Evolutionary conservation across 2,113 vertebrate species (phyloP), one percentile per base, ranked within the genome.

Genomic region (Phrynosoma blainvillii): DNA sequence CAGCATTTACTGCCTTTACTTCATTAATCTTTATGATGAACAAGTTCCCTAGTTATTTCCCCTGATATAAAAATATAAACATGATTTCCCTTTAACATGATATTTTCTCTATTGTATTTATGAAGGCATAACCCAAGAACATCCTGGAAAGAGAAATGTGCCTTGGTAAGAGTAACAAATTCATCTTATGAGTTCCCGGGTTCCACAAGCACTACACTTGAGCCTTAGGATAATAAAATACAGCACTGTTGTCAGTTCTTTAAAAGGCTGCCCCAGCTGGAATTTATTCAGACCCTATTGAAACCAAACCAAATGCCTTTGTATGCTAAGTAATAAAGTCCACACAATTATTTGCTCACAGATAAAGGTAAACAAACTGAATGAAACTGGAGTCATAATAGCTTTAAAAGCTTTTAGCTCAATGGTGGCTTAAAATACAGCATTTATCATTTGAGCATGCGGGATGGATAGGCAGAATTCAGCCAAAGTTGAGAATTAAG

Each of bases 341-440:
- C 77, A 27, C 23, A 73, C 65, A 92, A 86, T 0, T 0, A 89
- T 82, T 85, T 85, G 80, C 87, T 80, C 66, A 47, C 56, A 79
- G 71, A 88, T 92, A 68, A 81, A 85, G 20, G 54, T 30, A 88
- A 92, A 89, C 62, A 40, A 0, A 13, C 10, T 81, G 66, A 73
- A 85, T 21, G 12, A 87, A 75, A 54, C 32, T 54, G 82, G 65
- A 9, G 8, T 21, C 40, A 5, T 54, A 84, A 78, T 66, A 86
- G 89, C 62, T n/a, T 81, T 85, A 5, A 80, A 85, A 90, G 66
- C 66, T 74, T 93, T 88, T 84, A n/a, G 84, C 87, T 85, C 27
- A 59, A 0, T 76, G 89, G 79, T 30, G 89, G 84, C 23, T 36
- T n/a, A 91, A 79, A 90, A 91, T 21, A 21, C 2, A 23, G 86